Base-by-base conservation (phyloP, 1,140 invertebrate species). In the Lucilia sericata region DNA sequence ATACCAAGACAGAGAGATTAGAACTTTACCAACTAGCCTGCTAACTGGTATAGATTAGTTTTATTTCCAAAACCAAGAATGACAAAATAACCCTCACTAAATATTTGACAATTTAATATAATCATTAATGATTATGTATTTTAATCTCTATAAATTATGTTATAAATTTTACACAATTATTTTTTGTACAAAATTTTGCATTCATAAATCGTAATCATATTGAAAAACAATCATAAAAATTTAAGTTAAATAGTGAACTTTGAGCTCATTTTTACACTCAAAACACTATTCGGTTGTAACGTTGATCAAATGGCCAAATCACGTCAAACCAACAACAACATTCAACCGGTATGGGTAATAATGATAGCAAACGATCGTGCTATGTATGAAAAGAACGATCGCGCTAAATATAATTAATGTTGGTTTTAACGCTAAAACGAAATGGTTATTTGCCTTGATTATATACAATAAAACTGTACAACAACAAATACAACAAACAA, bases 391-490 rank as follows among this genome's bases (percentile, higher is more conserved):
- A 70, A 25, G 21, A 70, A 70, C 65, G 21, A 21, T 70, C 65
- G n/a, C 82, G 19, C 51, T 51, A 87, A 88, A 90, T 88, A 90
- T 90, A 90, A 90, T 90, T 90, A 90, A 90, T 90, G 88, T 90
- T 90, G 90, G 88, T 90, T 90, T 90, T 90, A 90, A 90, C 88
- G 88, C 88, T 90, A 89, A 88, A 88, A 88, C 87, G 88, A 90
- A 90, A 90, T 90, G 88, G 65, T 90, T 90, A 90, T 90, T 90
- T 90, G 89, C 88, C 88, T 90, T 90, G 88, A 90, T 90, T 90
- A 90, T 90, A 70, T 19, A 70, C 65, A 70, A 25, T 70, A 70
- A 70, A 42, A 42, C 2, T 42, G 7, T 42, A 42, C 42, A 30
- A 30, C 55, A 60, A 60, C 55, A 60, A 60, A 17, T n/a, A 60